Evolutionary conservation across 2,113 vertebrate species (phyloP), one percentile per base, ranked within the genome.

Genomic region (Ardeotis arabs): DNA sequence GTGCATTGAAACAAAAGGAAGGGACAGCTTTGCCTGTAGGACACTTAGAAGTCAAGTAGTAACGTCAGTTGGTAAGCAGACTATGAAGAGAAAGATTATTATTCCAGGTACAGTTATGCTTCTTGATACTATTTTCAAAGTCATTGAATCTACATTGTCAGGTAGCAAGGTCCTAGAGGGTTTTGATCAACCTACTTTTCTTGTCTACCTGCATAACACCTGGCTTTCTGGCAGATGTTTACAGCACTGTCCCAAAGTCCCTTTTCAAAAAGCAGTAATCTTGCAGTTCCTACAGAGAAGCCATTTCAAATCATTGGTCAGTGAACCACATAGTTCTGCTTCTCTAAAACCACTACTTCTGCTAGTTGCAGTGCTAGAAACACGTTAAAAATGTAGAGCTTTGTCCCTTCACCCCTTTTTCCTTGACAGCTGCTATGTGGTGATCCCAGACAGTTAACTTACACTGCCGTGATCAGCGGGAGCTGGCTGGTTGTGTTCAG

Each of bases 331-430:
- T 72, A 89, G 52, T 91, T 92, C 70, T 92, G 77, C 94, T 95
- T 88, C 81, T 91, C 59, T 84, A 69, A 92, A 96, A 94, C 88
- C 74, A 63, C 88, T 73, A 41, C 66, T 93, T 96, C 69, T 93
- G 58, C 66, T 83, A 55, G 77, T 85, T 83, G 58, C 59, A 62
- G 18, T 84, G 69, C 80, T 85, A 79, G 66, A 87, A 89, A 59
- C 70, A 31, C 7, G 81, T 77, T 52, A 83, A 76, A 91, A 87
- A 89, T 72, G 31, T 85, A 41, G 3, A 1, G 31, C 66, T 93
- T 83, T 79, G 60, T 89, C 62, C 62, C 58, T 83, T 79, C 49
- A 56, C 58, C 37, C 52, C 25, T 83, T 64, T 67, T 75, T 58
- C 70, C 63, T 58, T 91, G 91, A 23, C 93, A 96, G 87, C 89